Base-by-base conservation (phyloP, 2,888 invertebrate species). In the Drosophila rellima region DNA sequence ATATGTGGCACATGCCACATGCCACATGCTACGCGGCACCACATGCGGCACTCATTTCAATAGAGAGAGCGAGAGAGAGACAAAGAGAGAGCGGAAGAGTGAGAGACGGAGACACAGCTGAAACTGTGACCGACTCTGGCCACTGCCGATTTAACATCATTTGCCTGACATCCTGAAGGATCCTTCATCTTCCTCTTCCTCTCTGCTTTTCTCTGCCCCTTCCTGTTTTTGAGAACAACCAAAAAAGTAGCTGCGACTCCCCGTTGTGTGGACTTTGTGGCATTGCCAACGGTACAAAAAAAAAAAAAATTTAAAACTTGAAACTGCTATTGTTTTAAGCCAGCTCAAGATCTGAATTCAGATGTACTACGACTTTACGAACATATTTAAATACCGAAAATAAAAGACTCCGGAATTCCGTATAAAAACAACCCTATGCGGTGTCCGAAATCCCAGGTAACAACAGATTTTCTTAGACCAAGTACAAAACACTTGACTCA, bases 131-230 rank as follows among this genome's bases (percentile, higher is more conserved):
- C 51, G 37, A 55, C 13, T 55, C 62, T 52, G 59, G 15, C 52
- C 26, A 1, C 18, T 13, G 17, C 56, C 83, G 78, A 74, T 65
- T 81, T 73, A 83, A 80, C 81, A 78, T 78, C 52, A 65, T 83
- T 83, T 83, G 74, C 62, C 39, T 57, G 60, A 20, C 56, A 65
- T 56, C 37, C 55, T 50, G 23, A 67, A 64, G 55, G 15, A 54
- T 44, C 31, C n/a, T n/a, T n/a, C 31, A 18, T 13, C 29, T 29
- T 33, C 10, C 42, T 13, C 44, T n/a, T 11, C 3, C 7, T n/a
- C 4, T 17, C 3, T 13, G 11, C 7, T 18, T 31, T 3, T 50
- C 15, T 8, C 15, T 11, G 8, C n/a, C 3, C 4, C 26, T 40
- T 11, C 29, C 31, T 26, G 26, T 1, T 26, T 7, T 7, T 7